These are phyloP conservation scores for Hyperoplus lanceolatus DNA, from an alignment of 2,797 vertebrate genomes.

Conservation along the genomic window DNA sequence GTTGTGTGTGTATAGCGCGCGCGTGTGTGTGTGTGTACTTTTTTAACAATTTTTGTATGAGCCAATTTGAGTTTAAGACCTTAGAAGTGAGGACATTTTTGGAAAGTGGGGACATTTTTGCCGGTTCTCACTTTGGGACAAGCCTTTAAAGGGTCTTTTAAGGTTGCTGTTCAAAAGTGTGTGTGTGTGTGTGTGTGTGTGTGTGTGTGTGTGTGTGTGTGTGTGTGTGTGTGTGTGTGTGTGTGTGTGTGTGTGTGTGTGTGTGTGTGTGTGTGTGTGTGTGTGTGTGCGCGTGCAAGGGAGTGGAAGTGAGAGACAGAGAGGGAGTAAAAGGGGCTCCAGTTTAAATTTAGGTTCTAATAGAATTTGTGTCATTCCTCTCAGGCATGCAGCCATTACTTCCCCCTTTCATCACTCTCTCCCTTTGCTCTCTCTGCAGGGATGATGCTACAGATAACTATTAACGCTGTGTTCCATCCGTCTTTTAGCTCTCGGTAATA, in stretches of 20 bases:
- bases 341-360: conserved; percentile 71
- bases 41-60: too few species aligned
- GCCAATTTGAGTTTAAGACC: too few species aligned
- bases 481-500: conserved; percentile 38
- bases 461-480: conserved; percentile 43
- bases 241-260: too few species aligned
- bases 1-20: not conserved
- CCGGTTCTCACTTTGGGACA: too few species aligned
- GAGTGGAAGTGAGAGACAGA: conserved; percentile 19
- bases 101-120: too few species aligned
- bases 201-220: too few species aligned
- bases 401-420: conserved; percentile 72
- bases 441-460: conserved; percentile 54
- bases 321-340: conserved; percentile 50
- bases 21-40: conserved; percentile 19
- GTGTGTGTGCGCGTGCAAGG: conserved; percentile 25
- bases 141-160: too few species aligned
- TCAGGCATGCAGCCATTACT: conserved; percentile 64
- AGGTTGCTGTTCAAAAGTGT: too few species aligned
- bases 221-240: too few species aligned
- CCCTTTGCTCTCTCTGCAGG: conserved; percentile 49
- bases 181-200: too few species aligned
- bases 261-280: too few species aligned
- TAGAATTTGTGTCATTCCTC: conserved; percentile 72
- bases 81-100: too few species aligned